Evolutionary conservation across 2,797 vertebrate species (phyloP), one percentile per base, ranked within the genome.

Genomic region (Sciaenops ocellatus): DNA sequence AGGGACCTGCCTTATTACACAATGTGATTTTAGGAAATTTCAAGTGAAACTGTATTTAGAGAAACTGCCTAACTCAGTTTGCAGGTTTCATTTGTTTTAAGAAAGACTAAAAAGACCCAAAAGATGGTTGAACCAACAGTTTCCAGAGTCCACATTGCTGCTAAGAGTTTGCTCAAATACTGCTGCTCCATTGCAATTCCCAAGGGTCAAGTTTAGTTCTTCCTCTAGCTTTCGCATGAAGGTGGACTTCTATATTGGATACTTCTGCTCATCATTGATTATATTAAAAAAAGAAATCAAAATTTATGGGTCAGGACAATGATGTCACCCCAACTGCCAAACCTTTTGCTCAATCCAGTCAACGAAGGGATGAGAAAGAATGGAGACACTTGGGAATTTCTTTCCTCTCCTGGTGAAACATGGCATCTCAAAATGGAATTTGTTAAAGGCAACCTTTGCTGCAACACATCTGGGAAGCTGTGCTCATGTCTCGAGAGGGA

Each of bases 1-100:
- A 68, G 24, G 3, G 52, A 79, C 76, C 59, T 80, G 77, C 83
- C 85, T 87, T 87, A 83, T 83, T 68, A 59, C 42, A 69, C 34
- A 48, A 61, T 30, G 48, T 17, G 12, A 62, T 60, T 65, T 34
- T 34, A 12, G 51, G 3, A 56, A 2, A 30, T 48, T 24, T 61
- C 1, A 24, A 69, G 38, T 52, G n/a, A 48, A 59, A 42, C 50
- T 6, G 44, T 9, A 3, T 38, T 38, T 38, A 52, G 41, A 60
- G 13, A 59, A 48, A 54, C 24, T 3, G 30, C 26, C 34, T 57
- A 18, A 61, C 26, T 73, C 38, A 41, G 55, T 50, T 62, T 66
- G 18, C 9, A 63, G 48, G 65, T 71, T 73, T 38, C 3, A 44
- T 75, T 68, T 61, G 28, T 80, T 66, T 69, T 42, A 38, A 22